Evolutionary conservation across 2,113 vertebrate species (phyloP).

Genomic region (Crocuta crocuta): DNA sequence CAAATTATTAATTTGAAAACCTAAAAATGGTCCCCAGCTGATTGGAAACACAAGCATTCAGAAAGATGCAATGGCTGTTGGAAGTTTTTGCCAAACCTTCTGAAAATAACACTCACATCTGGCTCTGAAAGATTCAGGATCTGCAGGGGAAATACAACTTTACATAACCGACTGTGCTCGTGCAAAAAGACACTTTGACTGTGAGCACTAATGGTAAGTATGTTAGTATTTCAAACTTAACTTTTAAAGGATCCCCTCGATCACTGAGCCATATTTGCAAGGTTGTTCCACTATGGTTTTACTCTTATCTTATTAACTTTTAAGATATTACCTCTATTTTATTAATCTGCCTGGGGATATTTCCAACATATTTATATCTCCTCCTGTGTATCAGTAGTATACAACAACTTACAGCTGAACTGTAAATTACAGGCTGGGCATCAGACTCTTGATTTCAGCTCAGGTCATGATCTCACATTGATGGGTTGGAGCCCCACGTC

Average conservation of each 20-base stretch:
- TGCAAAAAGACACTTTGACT: not conserved
- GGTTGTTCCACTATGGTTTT: not conserved
- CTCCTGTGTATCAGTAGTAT: not conserved
- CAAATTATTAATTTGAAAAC: constrained; percentile 83
- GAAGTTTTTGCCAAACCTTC: constrained; percentile 27
- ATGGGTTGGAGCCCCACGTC: too few relatives aligned
- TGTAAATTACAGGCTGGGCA: too few relatives aligned
- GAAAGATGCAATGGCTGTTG: not conserved
- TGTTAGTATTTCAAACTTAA: not conserved
- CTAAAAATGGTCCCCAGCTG: constrained; percentile 64
- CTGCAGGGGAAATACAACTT: not conserved
- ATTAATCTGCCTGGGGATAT: not conserved
- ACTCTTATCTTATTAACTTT: not conserved
- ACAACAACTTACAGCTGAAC: not conserved
- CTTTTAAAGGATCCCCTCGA: not conserved
- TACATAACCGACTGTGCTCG: rapidly evolving
- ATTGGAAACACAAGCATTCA: constrained; percentile 50
- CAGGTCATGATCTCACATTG: too few relatives aligned
- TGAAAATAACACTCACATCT: not conserved
- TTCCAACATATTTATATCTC: not conserved
- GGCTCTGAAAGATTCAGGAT: constrained; percentile 2
- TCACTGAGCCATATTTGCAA: not conserved
- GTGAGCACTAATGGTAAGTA: not conserved
- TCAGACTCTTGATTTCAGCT: too few relatives aligned
- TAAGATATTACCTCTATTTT: not conserved